Evolutionary conservation across 2,888 invertebrate genomes (phyloP).

Genomic region (Mystacides longicornis): DNA sequence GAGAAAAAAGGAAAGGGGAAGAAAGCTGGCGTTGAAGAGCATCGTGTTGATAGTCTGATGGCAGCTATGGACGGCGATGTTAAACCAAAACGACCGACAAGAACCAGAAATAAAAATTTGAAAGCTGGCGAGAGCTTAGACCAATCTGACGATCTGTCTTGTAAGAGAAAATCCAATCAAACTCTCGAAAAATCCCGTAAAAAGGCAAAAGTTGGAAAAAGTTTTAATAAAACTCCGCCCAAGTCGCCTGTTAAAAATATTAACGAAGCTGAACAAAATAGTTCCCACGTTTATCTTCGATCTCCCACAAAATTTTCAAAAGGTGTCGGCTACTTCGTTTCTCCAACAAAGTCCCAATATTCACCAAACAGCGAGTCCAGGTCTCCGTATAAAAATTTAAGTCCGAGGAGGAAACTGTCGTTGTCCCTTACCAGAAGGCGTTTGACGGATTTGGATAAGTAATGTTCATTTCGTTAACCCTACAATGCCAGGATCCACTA

Average conservation of each 20-base stretch:
- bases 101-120: neutral
- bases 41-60: neutral
- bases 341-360: conserved; percentile 7
- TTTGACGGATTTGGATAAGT: conserved; percentile 20
- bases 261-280: neutral
- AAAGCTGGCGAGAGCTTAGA: neutral
- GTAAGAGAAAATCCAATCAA: too few relatives aligned
- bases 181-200: too few relatives aligned
- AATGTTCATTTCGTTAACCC: neutral
- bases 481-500: too few relatives aligned
- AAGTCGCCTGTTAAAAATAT: neutral
- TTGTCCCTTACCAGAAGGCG: conserved; percentile 19
- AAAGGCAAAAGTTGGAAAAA: neutral
- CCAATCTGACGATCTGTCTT: neutral
- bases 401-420: conserved; percentile 10
- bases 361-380: neutral
- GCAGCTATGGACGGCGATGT: neutral
- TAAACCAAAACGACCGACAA: neutral
- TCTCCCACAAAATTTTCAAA: conserved; percentile 19
- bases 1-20: neutral
- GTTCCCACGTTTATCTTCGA: conserved; percentile 12
- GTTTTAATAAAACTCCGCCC: neutral
- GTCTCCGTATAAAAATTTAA: conserved; percentile 6
- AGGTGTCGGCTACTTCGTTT: conserved; percentile 20
- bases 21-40: neutral